These are phyloP conservation scores for Ctenomys sociabilis DNA, from an alignment of 2,113 vertebrate species.

Conservation along the genomic window DNA sequence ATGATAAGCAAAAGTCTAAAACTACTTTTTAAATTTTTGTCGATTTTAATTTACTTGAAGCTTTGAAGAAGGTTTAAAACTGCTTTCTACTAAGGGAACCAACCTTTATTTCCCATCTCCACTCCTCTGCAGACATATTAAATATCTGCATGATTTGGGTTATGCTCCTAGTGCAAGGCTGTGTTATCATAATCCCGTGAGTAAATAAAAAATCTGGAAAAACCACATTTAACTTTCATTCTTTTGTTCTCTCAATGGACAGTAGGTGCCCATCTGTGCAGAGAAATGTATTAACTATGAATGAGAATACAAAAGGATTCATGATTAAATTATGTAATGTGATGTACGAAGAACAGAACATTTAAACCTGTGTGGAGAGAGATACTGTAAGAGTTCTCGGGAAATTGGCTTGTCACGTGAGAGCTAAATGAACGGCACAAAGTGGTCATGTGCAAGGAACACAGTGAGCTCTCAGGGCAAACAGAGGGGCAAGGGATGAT, in stretches of 20 bases:
- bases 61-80: background rate
- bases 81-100: background rate
- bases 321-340: background rate
- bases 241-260: background rate
- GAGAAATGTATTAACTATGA: background rate
- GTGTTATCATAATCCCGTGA: background rate
- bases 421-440: background rate
- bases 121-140: background rate
- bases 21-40: constrained; percentile 2
- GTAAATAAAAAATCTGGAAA: background rate
- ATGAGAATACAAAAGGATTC: background rate
- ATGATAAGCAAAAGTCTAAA: constrained; percentile 18
- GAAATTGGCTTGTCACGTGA: background rate
- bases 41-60: constrained; percentile 20
- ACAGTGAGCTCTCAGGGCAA: background rate
- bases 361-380: background rate
- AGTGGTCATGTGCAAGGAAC: background rate
- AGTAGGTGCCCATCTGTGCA: background rate
- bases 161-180: background rate
- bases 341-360: background rate
- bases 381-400: background rate
- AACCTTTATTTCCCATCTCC: background rate
- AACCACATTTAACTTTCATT: background rate
- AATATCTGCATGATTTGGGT: background rate
- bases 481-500: background rate